A percentile compares a stretch with the other conserved stretches of the same genome.
These are phyloP conservation scores for Pangasius djambal DNA, from an alignment of 2,797 vertebrate species.

Conservation along the genomic window DNA sequence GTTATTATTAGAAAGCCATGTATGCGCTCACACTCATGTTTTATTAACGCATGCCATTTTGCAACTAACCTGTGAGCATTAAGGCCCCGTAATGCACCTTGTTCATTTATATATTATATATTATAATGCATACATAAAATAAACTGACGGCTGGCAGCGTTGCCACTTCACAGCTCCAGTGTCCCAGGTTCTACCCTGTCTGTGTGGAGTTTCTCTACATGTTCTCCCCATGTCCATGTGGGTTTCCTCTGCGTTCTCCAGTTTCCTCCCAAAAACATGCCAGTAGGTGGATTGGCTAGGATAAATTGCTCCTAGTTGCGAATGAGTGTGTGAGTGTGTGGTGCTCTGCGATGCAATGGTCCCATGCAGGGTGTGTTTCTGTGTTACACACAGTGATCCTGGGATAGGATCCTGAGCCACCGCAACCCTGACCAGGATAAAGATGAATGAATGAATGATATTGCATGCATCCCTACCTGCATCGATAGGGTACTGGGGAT, in stretches of 20 bases:
- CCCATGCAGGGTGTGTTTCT: background rate
- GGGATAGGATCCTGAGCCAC: background rate
- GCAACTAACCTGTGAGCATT: background rate
- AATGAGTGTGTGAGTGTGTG: background rate
- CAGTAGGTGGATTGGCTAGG: background rate
- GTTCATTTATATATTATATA: background rate
- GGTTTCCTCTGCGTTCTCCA: background rate
- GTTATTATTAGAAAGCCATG: background rate
- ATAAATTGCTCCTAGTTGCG: background rate
- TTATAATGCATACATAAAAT: background rate
- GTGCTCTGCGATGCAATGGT: no score
- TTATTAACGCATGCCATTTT: constrained; percentile 9
- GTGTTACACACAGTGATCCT: background rate
- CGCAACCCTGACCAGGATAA: background rate
- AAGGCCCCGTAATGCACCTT: background rate
- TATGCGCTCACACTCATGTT: background rate
- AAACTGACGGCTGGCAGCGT: background rate
- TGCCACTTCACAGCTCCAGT: background rate
- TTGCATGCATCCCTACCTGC: background rate
- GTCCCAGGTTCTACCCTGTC: background rate
- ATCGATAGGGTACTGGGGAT: background rate
- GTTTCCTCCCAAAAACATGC: background rate
- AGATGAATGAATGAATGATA: background rate
- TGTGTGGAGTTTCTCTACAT: background rate
- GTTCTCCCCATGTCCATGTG: background rate